Conservation (phyloP, 1,140 invertebrate species). For the Leptoteleia sp. region DNA sequence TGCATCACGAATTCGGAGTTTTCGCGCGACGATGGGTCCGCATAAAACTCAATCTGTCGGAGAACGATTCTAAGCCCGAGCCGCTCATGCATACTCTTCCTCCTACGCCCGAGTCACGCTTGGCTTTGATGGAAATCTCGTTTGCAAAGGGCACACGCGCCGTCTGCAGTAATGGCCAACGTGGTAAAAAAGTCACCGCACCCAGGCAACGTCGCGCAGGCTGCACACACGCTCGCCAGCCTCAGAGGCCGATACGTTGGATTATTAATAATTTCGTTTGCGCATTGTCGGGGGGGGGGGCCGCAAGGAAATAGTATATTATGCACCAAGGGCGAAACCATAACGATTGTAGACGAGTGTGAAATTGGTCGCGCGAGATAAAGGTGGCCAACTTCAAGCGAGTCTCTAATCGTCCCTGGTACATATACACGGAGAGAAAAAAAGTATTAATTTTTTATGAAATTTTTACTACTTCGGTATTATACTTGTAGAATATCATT, state of each 20-base stretch:
- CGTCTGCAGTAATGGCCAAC: slow-evolving; percentile 51
- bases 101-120: slow-evolving; percentile 63
- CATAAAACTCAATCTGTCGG: slow-evolving; percentile 51
- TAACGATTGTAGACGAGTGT: too few relatives aligned
- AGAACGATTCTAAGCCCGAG: slow-evolving; percentile 43
- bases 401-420: too few relatives aligned
- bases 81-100: slow-evolving; percentile 58
- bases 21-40: slow-evolving; percentile 12
- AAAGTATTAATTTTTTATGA: too few relatives aligned
- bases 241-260: slow-evolving; percentile 35
- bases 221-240: slow-evolving; percentile 37
- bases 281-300: slow-evolving; percentile 68
- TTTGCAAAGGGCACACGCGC: slow-evolving; percentile 66
- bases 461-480: too few relatives aligned
- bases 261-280: slow-evolving; percentile 71
- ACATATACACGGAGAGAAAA: too few relatives aligned
- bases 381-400: too few relatives aligned
- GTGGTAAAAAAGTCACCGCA: slow-evolving; percentile 61
- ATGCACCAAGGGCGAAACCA: too few relatives aligned
- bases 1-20: slow-evolving; percentile 5
- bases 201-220: slow-evolving; percentile 54
- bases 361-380: too few relatives aligned
- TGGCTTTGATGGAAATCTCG: slow-evolving; percentile 65
- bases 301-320: too few relatives aligned
- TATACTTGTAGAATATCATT: too few relatives aligned